These are phyloP conservation scores for Garrulus glandarius DNA, from an alignment of 2,797 vertebrate species.

Conservation along the genomic window DNA sequence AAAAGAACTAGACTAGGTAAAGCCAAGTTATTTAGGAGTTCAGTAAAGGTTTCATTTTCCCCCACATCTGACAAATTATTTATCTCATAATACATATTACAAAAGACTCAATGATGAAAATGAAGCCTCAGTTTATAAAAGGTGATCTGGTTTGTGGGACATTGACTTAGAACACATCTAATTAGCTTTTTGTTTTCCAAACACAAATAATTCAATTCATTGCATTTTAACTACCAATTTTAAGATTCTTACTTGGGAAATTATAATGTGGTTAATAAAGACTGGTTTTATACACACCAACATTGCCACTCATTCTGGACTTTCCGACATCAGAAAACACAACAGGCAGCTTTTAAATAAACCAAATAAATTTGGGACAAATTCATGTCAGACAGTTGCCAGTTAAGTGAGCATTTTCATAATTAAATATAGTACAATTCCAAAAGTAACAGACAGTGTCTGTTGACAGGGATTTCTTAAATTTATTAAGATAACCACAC, in stretches of 20 bases:
- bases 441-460: conserved; percentile 77
- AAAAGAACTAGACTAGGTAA: background rate
- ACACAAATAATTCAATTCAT: background rate
- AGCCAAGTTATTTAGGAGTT: background rate
- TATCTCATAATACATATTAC: background rate
- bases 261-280: background rate
- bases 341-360: background rate
- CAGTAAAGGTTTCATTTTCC: background rate
- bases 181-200: background rate
- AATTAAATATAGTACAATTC: conserved; percentile 80
- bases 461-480: background rate
- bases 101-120: background rate
- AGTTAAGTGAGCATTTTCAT: conserved; percentile 77
- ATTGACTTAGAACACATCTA: background rate
- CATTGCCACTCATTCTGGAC: background rate
- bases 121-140: background rate
- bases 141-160: background rate
- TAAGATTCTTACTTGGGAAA: background rate
- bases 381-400: conserved; percentile 3
- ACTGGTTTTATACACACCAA: background rate
- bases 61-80: background rate
- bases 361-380: background rate
- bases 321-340: background rate
- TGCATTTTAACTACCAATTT: background rate
- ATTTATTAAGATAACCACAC: background rate